Evolutionary conservation across 2,113 vertebrate species (phyloP), one percentile per base, ranked within the genome.

Genomic region (Agelaius phoeniceus): DNA sequence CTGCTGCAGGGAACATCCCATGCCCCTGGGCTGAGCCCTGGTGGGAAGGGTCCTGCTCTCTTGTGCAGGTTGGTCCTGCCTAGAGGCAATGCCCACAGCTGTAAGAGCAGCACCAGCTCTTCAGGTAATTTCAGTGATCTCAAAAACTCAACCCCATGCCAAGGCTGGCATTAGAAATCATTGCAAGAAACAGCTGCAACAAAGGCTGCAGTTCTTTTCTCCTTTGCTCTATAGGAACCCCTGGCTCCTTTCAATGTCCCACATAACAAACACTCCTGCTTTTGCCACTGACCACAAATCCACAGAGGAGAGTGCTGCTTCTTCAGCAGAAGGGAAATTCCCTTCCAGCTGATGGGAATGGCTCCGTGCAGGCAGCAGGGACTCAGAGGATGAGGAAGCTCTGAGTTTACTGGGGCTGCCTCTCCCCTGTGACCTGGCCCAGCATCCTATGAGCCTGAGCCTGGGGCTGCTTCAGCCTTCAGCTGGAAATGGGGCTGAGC

Each of bases 41-140:
- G 3, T 13, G 44, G n/a, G 49, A 26, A n/a, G 30, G 27, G 28
- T 27, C 72, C 57, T 19, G 52, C 0, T 1, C n/a, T 48, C 37
- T 14, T 14, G 4, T 15, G 13, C 43, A 22, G 44, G 11, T 1
- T 27, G 23, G 7, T 28, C 41, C 58, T 59, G 65, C 68, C 74
- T 3, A 0, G 10, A 31, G 58, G 31, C n/a, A 37, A 5, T 0
- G 4, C n/a, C 71, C 3, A 3, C 35, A 23, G 18, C 0, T 2
- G 1, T 4, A 27, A 28, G 31, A 75, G 28, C 66, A 78, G 30
- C 48, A 11, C 8, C 54, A 61, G 33, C 43, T 79, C 75, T 67
- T 20, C 0, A 22, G 30, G 66, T 27, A 33, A 62, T 27, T 44
- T 11, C 61, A 65, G 73, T 18, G 26, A 71, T 26, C 37, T 41